phyloP scores from a whole-genome alignment of 2,888 invertebrate species.

The Tetragnatha montana region DNA sequence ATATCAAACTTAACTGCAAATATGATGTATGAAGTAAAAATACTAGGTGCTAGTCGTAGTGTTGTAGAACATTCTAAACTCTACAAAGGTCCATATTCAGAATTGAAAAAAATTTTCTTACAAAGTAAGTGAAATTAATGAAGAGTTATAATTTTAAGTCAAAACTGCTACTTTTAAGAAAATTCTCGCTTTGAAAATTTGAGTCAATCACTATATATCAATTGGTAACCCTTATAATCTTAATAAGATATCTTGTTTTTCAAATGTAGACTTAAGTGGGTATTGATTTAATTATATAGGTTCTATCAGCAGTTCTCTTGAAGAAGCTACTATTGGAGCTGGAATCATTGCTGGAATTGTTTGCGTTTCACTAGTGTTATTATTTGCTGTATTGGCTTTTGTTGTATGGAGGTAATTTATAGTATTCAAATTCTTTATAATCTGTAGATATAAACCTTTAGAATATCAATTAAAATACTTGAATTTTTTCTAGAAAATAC shows the following conservation, averaged over 20 bases:
- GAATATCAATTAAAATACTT: too few species aligned
- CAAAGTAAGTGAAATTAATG: conserved; percentile 71
- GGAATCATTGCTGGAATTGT: conserved; percentile 84
- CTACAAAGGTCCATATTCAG: conserved; percentile 82
- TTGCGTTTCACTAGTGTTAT: conserved; percentile 83
- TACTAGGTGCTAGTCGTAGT: conserved; percentile 83
- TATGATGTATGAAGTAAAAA: conserved; percentile 83
- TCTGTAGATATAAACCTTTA: neutral
- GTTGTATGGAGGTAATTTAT: conserved; percentile 81
- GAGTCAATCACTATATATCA: too few species aligned
- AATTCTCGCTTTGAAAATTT: too few species aligned
- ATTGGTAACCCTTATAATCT: neutral
- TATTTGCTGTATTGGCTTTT: conserved; percentile 83
- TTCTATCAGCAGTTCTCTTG: conserved; percentile 55
- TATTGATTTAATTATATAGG: conserved; percentile 29
- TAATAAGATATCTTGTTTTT: neutral
- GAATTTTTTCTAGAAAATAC: conserved; percentile 79
- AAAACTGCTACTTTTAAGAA: neutral
- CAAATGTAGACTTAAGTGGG: neutral
- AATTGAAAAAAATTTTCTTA: conserved; percentile 81
- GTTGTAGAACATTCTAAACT: conserved; percentile 80
- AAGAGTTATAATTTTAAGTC: too few species aligned
- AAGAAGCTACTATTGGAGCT: conserved; percentile 78
- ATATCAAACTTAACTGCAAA: conserved; percentile 82
- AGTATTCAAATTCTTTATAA: neutral